Percentiles rank a stretch among this genome's conserved stretches.
phyloP scores from a whole-genome alignment of 1,140 invertebrate genomes.

The Liolophura sinensis region DNA sequence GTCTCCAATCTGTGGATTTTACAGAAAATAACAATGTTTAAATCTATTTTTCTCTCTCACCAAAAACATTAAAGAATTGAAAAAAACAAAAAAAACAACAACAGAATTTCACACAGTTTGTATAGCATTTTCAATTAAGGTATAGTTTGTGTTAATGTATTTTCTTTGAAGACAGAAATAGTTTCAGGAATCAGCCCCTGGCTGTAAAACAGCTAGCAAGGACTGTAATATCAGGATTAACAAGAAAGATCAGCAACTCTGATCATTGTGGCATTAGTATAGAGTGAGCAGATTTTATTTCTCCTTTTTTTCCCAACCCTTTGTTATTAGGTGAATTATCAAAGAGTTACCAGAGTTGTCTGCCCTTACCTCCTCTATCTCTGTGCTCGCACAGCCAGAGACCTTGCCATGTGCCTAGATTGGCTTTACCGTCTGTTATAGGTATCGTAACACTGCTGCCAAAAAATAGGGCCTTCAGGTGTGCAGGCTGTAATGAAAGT shows the following conservation, averaged over 20 bases:
- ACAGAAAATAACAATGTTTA: too few relatives aligned
- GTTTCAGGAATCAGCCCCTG: neutral
- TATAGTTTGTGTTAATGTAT: too few relatives aligned
- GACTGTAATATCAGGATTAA: neutral
- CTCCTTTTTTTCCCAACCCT: neutral
- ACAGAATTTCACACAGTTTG: too few relatives aligned
- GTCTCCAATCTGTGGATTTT: too few relatives aligned
- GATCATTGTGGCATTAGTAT: neutral
- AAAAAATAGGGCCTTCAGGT: conserved; percentile 95
- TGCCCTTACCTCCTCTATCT: conserved; percentile 71
- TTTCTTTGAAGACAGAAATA: too few relatives aligned
- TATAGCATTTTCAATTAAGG: too few relatives aligned
- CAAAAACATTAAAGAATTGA: too few relatives aligned
- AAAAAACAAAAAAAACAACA: too few relatives aligned
- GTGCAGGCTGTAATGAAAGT: conserved; percentile 78
- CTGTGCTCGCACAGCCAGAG: conserved; percentile 98
- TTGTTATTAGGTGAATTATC: neutral
- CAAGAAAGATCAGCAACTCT: neutral
- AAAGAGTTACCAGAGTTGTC: neutral
- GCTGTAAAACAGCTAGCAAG: neutral
- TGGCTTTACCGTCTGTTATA: conserved; percentile 92
- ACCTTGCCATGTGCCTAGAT: conserved; percentile 95
- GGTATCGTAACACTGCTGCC: conserved; percentile 94
- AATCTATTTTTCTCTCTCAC: too few relatives aligned
- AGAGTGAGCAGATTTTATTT: neutral